These are phyloP conservation scores for Synodontis membranacea DNA, from an alignment of 2,113 vertebrate species.

Conservation along the genomic window DNA sequence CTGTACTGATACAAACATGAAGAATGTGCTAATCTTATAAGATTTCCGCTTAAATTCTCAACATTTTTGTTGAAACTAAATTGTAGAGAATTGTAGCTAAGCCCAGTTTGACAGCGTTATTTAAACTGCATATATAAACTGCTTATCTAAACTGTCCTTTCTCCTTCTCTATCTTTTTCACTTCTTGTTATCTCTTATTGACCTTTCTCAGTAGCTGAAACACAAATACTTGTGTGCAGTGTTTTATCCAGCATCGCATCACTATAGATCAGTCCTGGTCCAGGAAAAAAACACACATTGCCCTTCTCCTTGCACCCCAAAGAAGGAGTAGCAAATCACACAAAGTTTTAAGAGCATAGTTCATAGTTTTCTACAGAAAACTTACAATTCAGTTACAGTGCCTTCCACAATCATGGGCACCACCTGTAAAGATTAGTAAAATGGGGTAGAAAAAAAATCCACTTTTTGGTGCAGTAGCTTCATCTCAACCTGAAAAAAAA, in stretches of 20 bases:
- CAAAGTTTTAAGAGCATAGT: background rate
- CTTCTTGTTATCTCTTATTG: background rate
- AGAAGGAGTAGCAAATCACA: background rate
- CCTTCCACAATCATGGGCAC: no score
- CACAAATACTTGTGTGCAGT: conserved; percentile 39
- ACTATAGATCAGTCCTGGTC: background rate
- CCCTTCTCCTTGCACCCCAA: background rate
- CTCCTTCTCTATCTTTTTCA: background rate
- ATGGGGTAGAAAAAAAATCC: no score
- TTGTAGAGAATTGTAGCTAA: background rate
- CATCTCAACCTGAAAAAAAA: no score
- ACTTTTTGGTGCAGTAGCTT: no score
- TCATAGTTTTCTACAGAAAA: background rate
- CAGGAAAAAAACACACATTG: background rate
- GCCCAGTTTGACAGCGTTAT: background rate
- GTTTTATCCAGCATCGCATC: background rate
- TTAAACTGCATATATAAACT: background rate
- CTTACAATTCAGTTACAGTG: conserved; percentile 3
- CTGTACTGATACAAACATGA: background rate
- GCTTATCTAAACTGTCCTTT: background rate
- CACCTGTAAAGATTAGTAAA: no score
- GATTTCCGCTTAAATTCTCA: background rate
- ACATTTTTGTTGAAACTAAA: background rate
- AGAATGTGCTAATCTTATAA: no score
- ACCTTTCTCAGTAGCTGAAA: conserved; percentile 29